Evolutionary conservation across 2,797 vertebrate species (phyloP).

Genomic region (Macroramphosus scolopax): DNA sequence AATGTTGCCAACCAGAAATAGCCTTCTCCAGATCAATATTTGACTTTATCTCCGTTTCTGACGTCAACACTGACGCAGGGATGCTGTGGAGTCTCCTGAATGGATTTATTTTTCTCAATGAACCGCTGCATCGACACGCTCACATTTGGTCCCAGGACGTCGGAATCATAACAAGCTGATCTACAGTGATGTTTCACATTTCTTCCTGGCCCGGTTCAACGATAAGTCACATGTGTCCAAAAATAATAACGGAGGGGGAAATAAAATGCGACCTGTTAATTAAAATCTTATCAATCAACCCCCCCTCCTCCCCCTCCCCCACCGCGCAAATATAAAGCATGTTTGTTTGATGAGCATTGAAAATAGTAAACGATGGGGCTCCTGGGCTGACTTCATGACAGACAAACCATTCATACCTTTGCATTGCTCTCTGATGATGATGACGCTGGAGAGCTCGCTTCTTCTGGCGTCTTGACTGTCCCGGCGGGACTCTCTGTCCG

Average conservation of each 20-base stretch:
- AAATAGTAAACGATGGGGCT: not conserved
- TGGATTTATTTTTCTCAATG: constrained; percentile 98
- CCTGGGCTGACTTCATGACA: constrained; percentile 19
- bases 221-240: too few species aligned
- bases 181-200: not conserved
- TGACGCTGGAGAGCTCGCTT: constrained; percentile 83
- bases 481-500: constrained; percentile 85
- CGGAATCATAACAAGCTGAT: constrained; percentile 59
- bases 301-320: constrained; percentile 23
- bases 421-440: constrained; percentile 80
- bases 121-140: constrained; percentile 82
- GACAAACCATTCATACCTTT: constrained; percentile 82
- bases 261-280: too few species aligned
- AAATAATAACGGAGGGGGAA: too few species aligned
- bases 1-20: constrained; percentile 77
- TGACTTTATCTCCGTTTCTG: constrained; percentile 93
- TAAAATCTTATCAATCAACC: constrained; percentile 50
- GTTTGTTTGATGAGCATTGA: too few species aligned
- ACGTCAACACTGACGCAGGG: constrained; percentile 97
- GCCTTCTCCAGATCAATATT: constrained; percentile 81
- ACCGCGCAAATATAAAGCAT: constrained; percentile 14
- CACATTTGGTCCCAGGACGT: constrained; percentile 68
- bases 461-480: constrained; percentile 84
- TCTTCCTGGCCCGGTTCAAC: too few species aligned
- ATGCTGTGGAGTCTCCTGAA: constrained; percentile 99